phyloP scores from a whole-genome alignment of 2,113 vertebrate species.

The Anser cygnoides region DNA sequence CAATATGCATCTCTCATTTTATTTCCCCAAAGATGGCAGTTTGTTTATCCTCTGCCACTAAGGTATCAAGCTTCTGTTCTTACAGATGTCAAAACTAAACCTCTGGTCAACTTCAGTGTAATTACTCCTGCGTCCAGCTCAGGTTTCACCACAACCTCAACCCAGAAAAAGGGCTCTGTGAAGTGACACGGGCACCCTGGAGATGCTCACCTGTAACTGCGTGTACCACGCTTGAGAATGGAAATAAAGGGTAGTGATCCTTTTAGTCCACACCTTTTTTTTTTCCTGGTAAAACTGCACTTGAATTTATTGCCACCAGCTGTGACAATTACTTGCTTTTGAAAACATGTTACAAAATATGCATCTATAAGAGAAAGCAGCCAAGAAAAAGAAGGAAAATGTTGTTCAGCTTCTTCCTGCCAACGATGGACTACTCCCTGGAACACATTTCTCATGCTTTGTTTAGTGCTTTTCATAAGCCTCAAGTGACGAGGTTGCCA shows the following conservation, averaged over 20 bases:
- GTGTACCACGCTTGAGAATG: background rate
- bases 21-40: background rate
- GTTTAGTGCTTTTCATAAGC: background rate
- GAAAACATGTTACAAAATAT: background rate
- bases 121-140: background rate
- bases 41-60: slow-evolving; percentile 7
- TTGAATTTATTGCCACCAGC: background rate
- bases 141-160: background rate
- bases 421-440: background rate
- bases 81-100: background rate
- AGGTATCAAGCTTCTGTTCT: background rate
- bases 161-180: background rate
- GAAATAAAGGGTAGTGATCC: background rate
- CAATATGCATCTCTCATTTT: background rate
- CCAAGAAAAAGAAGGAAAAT: background rate
- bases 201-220: rapidly evolving
- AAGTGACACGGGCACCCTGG: rapidly evolving
- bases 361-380: background rate
- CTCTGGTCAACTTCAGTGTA: background rate
- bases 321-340: background rate
- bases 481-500: background rate
- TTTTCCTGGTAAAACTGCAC: background rate
- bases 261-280: background rate
- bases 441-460: background rate
- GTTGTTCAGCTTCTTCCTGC: background rate